Percentiles rank a stretch among this genome's conserved stretches.
These are phyloP conservation scores for Aphelenchoides bicaudatus DNA, from an alignment of 2,888 invertebrate genomes.

Conservation along the genomic window DNA sequence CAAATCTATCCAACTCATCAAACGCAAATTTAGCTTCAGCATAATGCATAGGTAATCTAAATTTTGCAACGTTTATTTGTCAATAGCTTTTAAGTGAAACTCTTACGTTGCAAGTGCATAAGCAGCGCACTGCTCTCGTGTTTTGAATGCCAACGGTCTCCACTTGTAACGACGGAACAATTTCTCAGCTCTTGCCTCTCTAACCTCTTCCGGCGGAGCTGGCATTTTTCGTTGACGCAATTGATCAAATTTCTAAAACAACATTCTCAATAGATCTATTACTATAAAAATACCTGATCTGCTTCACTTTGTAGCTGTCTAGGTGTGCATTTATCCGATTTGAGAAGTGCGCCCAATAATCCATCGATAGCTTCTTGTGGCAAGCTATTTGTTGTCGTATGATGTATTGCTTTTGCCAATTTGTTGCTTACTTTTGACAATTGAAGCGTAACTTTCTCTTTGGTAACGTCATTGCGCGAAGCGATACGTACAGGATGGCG, in stretches of 20 bases:
- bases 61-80: conserved; percentile 6
- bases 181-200: conserved; percentile 15
- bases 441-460: not conserved
- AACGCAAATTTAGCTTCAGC: conserved; percentile 50
- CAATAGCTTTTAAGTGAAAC: conserved; percentile 4
- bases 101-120: conserved; percentile 47
- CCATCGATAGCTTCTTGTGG: conserved; percentile 37
- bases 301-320: conserved; percentile 56
- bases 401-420: too few relatives aligned
- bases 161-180: conserved; percentile 44
- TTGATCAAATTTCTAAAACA: conserved; percentile 31
- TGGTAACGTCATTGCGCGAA: not conserved
- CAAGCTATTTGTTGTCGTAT: too few relatives aligned
- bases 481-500: too few relatives aligned
- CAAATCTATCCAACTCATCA: conserved; percentile 63
- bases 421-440: too few relatives aligned
- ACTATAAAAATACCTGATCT: conserved; percentile 38
- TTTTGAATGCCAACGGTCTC: conserved; percentile 49
- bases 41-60: conserved; percentile 48
- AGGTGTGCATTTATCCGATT: conserved; percentile 37
- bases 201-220: conserved; percentile 41
- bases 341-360: conserved; percentile 23
- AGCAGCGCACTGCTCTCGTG: conserved; percentile 40
- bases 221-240: conserved; percentile 43
- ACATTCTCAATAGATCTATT: conserved; percentile 1